A percentile compares a stretch with the other conserved stretches of the same genome.
Conservation (phyloP, 2,888 invertebrate species). For the Eristalinus aeneus region DNA sequence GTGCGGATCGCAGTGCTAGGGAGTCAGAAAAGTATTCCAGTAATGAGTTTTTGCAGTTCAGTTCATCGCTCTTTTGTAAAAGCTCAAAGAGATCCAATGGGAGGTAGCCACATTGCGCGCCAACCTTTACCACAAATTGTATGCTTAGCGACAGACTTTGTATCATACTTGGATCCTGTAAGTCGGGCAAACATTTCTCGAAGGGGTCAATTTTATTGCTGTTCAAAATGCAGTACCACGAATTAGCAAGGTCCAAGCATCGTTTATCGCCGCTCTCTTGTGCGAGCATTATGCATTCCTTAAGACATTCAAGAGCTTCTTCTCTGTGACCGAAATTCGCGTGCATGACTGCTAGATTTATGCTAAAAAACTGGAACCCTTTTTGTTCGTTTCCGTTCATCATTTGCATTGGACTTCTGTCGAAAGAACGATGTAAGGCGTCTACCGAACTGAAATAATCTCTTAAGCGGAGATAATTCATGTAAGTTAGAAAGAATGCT, state of each 20-base stretch:
- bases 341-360: slow-evolving; percentile 94
- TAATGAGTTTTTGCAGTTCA: slow-evolving; percentile 92
- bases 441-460: slow-evolving; percentile 86
- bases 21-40: slow-evolving; percentile 90
- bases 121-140: slow-evolving; percentile 89
- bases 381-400: slow-evolving; percentile 89
- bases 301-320: slow-evolving; percentile 90
- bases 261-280: slow-evolving; percentile 93
- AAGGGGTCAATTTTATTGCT: slow-evolving; percentile 83
- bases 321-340: slow-evolving; percentile 88
- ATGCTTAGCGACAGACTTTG: slow-evolving; percentile 88
- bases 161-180: slow-evolving; percentile 85
- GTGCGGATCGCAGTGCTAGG: slow-evolving; percentile 89
- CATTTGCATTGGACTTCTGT: slow-evolving; percentile 86
- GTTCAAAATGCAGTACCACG: slow-evolving; percentile 87
- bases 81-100: slow-evolving; percentile 83
- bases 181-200: slow-evolving; percentile 86
- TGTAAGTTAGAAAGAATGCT: slow-evolving; percentile 91
- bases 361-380: slow-evolving; percentile 91
- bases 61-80: slow-evolving; percentile 90
- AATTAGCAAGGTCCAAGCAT: slow-evolving; percentile 91
- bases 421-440: slow-evolving; percentile 83
- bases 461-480: slow-evolving; percentile 92
- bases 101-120: slow-evolving; percentile 82
- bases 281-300: slow-evolving; percentile 92